Evolutionary conservation across 2,888 invertebrate species (phyloP), one percentile per base, ranked within the genome.

Genomic region (Scaptomyza polygonia): DNA sequence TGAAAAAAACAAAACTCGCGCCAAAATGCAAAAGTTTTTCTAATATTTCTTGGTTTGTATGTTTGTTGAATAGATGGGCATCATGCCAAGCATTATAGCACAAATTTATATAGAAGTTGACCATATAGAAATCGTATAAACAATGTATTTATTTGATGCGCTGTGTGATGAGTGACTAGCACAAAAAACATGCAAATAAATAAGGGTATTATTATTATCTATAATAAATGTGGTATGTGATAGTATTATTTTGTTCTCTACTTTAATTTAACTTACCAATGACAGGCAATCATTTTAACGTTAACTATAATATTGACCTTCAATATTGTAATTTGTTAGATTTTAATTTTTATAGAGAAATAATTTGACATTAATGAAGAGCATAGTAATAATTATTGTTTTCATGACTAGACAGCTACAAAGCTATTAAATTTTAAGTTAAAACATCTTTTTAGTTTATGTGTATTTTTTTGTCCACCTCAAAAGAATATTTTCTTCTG

Each of bases 11-110:
- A 45, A 39, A 16, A 29, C 25, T 25, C 48, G 44, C 59, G 63
- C 52, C 58, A 54, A 67, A 64, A 57, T 67, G 39, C 48, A 65
- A 0, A 66, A 62, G 11, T 69, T 61, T 64, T 70, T 67, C 61
- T 69, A 53, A 67, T 67, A 36, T 48, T 72, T 59, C 36, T 57
- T 54, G 12, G 16, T 57, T 45, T 18, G 25, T 39, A 21, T 51
- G 52, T 56, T 52, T 52, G 40, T 42, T 32, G 30, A n/a, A 12
- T 3, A 44, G 45, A 27, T 71, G 69, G 81, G 81, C 85, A 77
- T 43, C 0, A 32, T 78, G 81, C 81, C 81, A 85, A 71, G 54
- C 54, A 62, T 43, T 45, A 43, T 14, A 30, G 42, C 36, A 36
- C 36, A 43, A 40, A 39, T n/a, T 34, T 51, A 43, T 39, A 27